Evolutionary conservation across 1,140 invertebrate genomes (phyloP), one percentile per base, ranked within the genome.

Genomic region (Dolichoris vasculosae): DNA sequence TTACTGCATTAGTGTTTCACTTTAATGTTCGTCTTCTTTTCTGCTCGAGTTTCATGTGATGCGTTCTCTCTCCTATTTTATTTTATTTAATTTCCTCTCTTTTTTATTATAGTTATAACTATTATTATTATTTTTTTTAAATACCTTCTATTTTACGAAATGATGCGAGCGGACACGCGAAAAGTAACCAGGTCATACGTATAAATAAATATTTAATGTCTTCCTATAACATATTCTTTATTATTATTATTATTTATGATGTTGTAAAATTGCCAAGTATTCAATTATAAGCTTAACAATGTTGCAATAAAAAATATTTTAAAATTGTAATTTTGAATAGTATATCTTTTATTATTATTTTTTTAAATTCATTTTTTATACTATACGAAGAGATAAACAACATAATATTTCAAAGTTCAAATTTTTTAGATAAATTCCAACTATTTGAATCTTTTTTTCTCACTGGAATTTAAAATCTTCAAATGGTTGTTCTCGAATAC

Each of bases 181-280:
- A 59, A 59, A 40, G 55, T 43, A 38, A 26, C 30, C 75, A 51
- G 11, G n/a, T 43, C 38, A 13, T 73, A n/a, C 38, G 38, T 51
- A 51, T 51, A 76, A 76, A 76, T 32, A 32, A 30, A 51, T 46
- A n/a, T 6, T 76, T 76, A 48, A 76, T 76, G 46, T 35, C 40
- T 51, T 26, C 23, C 35, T 76, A 17, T 32, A 11, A 11, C 46
- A 17, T 20, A 32, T n/a, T 43, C 13, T 38, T 80, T 67, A 6
- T 17, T 43, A 30, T 48, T 82, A 71, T 73, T 73, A n/a, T 59
- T 82, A 82, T 82, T 82, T 82, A 82, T 82, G 73, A 35, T 9
- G 69, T 32, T 30, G 63, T 79, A 48, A 82, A 48, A 30, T 77
- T 26, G 46, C 30, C 75, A 77, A 77, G 75, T 51, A 77, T 77